Base-by-base conservation (phyloP, 2,113 vertebrate species). In the Puma concolor region DNA sequence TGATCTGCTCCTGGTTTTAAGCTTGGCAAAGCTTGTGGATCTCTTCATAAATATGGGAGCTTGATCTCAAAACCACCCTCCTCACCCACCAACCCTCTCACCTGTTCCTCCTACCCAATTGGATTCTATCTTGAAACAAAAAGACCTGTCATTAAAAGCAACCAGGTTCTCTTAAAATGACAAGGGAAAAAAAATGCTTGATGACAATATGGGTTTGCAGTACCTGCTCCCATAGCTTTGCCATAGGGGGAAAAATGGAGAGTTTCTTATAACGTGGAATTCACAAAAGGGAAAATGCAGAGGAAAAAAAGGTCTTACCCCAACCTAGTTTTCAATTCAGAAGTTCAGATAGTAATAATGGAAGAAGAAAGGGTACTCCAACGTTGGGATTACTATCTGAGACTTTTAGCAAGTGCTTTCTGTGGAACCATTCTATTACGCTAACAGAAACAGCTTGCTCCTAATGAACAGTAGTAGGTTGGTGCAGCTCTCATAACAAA, bases 181-280 rank as follows among this genome's bases (percentile, higher is more conserved):
- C 71, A 38, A 96, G 97, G 96, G 97, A 92, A 98, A 36, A 96
- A 98, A 96, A 98, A 97, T 98, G 98, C 97, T 98, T 98, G 95
- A 98, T 99, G 99, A 99, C 99, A 99, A 99, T 98, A 99, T 99
- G 99, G 99, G 99, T 98, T 98, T 98, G 98, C 98, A 98, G 11
- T 97, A 94, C 92, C 92, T 98, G 98, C 98, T 99, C 98, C 98
- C 99, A 98, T 99, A 99, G 98, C 99, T 99, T 99, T 99, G 98
- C 98, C 98, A 93, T 97, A 98, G 94, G 96, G 95, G 98, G 98
- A 48, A 48, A 77, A 14, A 79, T 98, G 97, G 96, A 95, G 97
- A 98, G 95, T 97, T 96, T 98, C 97, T 98, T 98, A 94, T 83
- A 98, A 97, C 97, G 90, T 95, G 98, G 94, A 96, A 98, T 98